Evolutionary conservation across 2,888 invertebrate species (phyloP), one percentile per base, ranked within the genome.

Genomic region (Notodonta ziczac): DNA sequence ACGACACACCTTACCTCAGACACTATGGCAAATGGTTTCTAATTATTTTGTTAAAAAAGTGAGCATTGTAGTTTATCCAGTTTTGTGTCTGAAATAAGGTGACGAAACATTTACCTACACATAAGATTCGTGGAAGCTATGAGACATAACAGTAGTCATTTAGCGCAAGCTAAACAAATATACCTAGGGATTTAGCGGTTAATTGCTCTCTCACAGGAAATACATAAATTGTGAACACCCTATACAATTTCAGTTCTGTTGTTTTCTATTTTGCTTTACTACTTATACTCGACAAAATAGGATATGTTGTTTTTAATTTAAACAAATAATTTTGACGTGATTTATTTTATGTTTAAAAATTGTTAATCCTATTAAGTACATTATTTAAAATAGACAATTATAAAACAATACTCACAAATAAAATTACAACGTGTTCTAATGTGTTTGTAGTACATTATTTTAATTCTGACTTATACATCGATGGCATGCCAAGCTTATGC

Each of bases 121-220:
- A 66, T 35, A 24, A 32, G 52, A 54, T 64, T 59, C 57, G 56
- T 64, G 56, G 64, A 59, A 74, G 72, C 76, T 67, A 51, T 60
- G 66, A 63, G 63, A 76, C 59, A 57, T 42, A 6, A 76, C 69
- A 66, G 32, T 54, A 60, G 58, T 69, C 57, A 70, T 65, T 72
- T 61, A 65, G 66, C 14, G 60, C 61, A 74, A 74, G 70, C 74
- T 66, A 56, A 46, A 72, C 50, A 48, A 58, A 39, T 13, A 51
- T 16, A 48, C 14, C 14, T 35, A 57, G 16, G 35, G 8, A 9
- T 12, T 24, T 35, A 57, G 16, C 53, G 8, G 16, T 12, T 24
- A 35, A 6, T n/a, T 13, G 12, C 35, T n/a, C 13, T 24, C 5
- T 16, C 13, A 16, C 50, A 7, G 10, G 16, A 50, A 50, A 50